A percentile compares a stretch with the other conserved stretches of the same genome.
phyloP scores from a whole-genome alignment of 2,888 invertebrate genomes.

The Unio delphinus region DNA sequence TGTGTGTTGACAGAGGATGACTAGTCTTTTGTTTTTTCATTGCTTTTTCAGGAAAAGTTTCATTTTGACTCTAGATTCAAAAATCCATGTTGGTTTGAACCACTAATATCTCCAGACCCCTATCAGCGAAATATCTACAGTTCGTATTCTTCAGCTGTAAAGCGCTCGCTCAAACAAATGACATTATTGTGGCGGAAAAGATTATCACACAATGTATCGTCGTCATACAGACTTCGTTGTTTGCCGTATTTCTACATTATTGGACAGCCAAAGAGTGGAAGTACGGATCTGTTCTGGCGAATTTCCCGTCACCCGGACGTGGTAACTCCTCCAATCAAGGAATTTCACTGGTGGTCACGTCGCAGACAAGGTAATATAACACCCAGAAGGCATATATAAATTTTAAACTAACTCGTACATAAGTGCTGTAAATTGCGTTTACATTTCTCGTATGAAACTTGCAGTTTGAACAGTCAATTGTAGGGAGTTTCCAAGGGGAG shows the following conservation, averaged over 20 bases:
- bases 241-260: conserved; percentile 84
- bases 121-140: conserved; percentile 49
- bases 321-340: conserved; percentile 54
- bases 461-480: no score
- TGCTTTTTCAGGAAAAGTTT: conserved; percentile 39
- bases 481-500: no score
- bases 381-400: no score
- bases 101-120: conserved; percentile 28
- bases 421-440: no score
- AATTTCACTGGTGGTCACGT: conserved; percentile 63
- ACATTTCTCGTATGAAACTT: no score
- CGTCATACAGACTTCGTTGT: conserved; percentile 74
- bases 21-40: no score
- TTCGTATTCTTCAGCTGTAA: conserved; percentile 32
- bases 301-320: conserved; percentile 56
- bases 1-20: no score
- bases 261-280: conserved; percentile 63
- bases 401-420: no score
- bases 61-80: conserved; percentile 46
- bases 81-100: conserved; percentile 63
- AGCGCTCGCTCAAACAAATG: conserved; percentile 13
- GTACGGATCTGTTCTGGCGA: conserved; percentile 56
- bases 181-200: conserved; percentile 5
- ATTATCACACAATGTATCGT: conserved; percentile 5
- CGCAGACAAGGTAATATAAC: conserved; percentile 46